Evolutionary conservation across 2,888 invertebrate species (phyloP).

Genomic region (Diarsia brunnea): DNA sequence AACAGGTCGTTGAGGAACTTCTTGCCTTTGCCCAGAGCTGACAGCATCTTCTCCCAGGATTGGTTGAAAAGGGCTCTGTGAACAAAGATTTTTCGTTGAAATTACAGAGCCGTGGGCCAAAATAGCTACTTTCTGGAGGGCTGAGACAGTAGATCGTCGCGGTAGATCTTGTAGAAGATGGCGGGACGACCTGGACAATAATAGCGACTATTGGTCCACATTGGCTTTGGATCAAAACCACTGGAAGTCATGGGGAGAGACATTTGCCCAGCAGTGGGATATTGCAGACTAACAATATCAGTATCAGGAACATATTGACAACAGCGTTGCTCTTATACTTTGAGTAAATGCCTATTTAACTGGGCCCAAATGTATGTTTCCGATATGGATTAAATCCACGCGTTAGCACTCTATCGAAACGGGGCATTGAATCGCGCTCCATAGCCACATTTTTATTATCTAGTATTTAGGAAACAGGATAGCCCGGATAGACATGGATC

Average conservation of each 20-base stretch:
- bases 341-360: not conserved
- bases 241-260: too few species aligned
- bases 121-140: too few species aligned
- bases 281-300: too few species aligned
- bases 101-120: not conserved
- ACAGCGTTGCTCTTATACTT: not conserved
- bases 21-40: conserved; percentile 90
- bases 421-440: not conserved
- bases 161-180: too few species aligned
- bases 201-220: too few species aligned
- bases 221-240: too few species aligned
- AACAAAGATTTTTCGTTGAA: not conserved
- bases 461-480: not conserved
- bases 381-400: too few species aligned
- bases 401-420: too few species aligned
- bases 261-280: too few species aligned
- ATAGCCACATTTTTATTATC: not conserved
- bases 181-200: too few species aligned
- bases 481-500: not conserved
- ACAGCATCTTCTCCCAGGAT: conserved; percentile 92
- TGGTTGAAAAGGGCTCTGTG: conserved; percentile 92
- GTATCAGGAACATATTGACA: too few species aligned
- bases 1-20: conserved; percentile 94
- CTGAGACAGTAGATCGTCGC: too few species aligned
- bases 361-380: not conserved